These are phyloP conservation scores for Cryptoprocta ferox DNA, from an alignment of 2,797 vertebrate species.

Conservation along the genomic window DNA sequence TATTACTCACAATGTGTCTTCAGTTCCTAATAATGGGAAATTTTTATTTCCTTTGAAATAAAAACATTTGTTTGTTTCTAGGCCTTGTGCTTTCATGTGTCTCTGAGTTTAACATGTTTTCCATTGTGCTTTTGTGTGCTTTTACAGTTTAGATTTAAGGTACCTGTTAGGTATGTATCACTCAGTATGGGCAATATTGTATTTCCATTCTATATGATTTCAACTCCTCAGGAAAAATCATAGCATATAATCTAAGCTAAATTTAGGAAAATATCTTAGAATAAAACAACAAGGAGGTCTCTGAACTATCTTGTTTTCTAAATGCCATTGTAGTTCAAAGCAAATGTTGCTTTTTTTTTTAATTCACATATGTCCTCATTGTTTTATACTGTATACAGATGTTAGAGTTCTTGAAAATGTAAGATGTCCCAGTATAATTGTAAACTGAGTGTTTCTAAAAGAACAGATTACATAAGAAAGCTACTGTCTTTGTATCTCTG, in stretches of 20 bases:
- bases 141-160: background rate
- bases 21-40: background rate
- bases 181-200: background rate
- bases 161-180: background rate
- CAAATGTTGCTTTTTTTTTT: background rate
- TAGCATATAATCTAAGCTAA: constrained; percentile 22
- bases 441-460: constrained; percentile 49
- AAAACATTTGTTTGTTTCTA: constrained; percentile 37
- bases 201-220: constrained; percentile 15
- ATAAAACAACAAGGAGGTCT: background rate
- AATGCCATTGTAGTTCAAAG: background rate
- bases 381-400: background rate
- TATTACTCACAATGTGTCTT: background rate
- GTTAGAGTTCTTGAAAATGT: background rate
- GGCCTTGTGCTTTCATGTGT: background rate
- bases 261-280: constrained; percentile 1
- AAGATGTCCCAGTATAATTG: background rate
- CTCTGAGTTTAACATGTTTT: constrained; percentile 51
- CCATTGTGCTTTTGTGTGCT: constrained; percentile 1
- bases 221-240: constrained; percentile 22
- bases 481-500: constrained; percentile 64
- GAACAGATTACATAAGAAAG: constrained; percentile 65
- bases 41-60: constrained; percentile 51
- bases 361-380: background rate
- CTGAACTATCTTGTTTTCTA: background rate